Evolutionary conservation across 1,140 invertebrate species (phyloP).

Genomic region (Dolichoris vasculosae): DNA sequence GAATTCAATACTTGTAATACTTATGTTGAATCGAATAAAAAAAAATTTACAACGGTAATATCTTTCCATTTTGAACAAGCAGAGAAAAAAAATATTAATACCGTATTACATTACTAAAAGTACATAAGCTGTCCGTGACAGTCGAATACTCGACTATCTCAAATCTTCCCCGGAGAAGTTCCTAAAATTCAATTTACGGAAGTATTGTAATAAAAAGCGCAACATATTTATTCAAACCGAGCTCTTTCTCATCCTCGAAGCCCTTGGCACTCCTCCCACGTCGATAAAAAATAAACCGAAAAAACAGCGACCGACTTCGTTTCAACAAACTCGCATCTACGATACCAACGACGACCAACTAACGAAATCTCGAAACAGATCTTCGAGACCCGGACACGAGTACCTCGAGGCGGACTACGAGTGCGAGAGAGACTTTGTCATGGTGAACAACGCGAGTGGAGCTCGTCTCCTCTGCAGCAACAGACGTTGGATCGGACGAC

Average conservation of each 20-base stretch:
- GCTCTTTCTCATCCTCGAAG: not conserved
- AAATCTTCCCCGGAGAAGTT: not conserved
- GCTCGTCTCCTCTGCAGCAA: conserved; percentile 66
- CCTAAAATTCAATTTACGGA: not conserved
- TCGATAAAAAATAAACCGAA: too few relatives aligned
- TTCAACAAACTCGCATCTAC: too few relatives aligned
- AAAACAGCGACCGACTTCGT: too few relatives aligned
- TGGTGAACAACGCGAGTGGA: conserved; percentile 46
- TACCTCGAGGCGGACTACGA: conserved; percentile 73
- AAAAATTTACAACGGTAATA: not conserved
- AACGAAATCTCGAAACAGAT: conserved; percentile 55
- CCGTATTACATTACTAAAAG: not conserved
- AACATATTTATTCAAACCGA: not conserved
- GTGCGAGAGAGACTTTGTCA: conserved; percentile 65
- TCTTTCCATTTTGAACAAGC: not conserved
- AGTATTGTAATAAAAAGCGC: not conserved
- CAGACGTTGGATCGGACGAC: conserved; percentile 68
- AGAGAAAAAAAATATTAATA: not conserved
- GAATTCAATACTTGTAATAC: not conserved
- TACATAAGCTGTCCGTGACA: not conserved
- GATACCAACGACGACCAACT: too few relatives aligned
- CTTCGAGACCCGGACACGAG: conserved; percentile 68
- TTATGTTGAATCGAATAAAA: not conserved
- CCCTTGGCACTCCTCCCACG: not conserved
- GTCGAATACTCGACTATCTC: not conserved